A percentile compares a stretch with the other conserved stretches of the same genome.
phyloP scores from a whole-genome alignment of 2,113 vertebrate genomes.

The human (Homo sapiens) region DNA sequence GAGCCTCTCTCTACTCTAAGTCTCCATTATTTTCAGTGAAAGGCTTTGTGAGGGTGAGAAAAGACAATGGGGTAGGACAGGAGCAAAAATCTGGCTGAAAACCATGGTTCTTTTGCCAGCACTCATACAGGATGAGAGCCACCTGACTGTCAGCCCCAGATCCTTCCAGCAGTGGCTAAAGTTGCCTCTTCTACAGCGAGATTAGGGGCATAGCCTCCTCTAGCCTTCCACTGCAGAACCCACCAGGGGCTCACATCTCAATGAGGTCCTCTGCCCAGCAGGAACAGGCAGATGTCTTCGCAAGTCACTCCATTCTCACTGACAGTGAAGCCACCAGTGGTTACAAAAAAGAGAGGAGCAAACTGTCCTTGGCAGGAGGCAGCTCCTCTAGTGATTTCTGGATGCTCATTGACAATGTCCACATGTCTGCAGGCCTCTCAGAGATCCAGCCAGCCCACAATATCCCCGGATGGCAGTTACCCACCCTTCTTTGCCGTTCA shows the following conservation, averaged over 20 bases:
- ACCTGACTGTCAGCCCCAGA: neutral
- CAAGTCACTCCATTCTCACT: neutral
- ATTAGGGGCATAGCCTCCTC: neutral
- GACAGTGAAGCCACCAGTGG: neutral
- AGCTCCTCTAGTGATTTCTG: neutral
- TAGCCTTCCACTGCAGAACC: neutral
- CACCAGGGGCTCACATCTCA: neutral
- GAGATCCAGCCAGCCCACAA: neutral
- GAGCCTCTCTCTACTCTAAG: neutral
- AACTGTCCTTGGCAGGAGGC: neutral
- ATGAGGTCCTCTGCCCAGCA: neutral
- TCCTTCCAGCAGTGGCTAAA: neutral
- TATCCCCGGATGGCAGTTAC: neutral
- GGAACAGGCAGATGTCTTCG: neutral
- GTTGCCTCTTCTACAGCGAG: neutral
- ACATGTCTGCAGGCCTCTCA: neutral
- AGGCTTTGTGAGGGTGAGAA: neutral
- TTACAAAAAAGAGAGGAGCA: neutral
- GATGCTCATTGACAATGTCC: neutral
- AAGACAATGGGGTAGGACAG: neutral
- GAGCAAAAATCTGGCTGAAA: neutral
- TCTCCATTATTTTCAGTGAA: neutral
- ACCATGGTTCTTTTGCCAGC: neutral
- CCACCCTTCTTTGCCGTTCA: neutral
- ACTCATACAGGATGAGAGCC: neutral